These are phyloP conservation scores for Chydorus sphaericus DNA, from an alignment of 2,888 invertebrate species.

Conservation along the genomic window DNA sequence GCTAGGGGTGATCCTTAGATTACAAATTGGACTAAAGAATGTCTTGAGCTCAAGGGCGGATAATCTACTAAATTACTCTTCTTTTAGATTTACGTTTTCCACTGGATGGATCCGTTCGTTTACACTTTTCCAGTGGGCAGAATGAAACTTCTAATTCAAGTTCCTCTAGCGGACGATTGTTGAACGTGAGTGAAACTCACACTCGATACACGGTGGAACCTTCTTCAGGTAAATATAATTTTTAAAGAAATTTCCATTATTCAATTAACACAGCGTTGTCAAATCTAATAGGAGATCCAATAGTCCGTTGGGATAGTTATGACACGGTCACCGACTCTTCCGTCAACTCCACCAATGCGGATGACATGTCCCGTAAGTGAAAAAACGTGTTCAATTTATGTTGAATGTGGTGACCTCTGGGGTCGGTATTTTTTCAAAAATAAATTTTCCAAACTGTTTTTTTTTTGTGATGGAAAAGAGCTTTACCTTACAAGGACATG, in stretches of 20 bases:
- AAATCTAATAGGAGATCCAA: constrained; percentile 42
- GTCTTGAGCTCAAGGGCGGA: too few relatives aligned
- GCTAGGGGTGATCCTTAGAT: too few relatives aligned
- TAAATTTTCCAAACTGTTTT: too few relatives aligned
- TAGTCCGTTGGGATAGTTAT: constrained; percentile 63
- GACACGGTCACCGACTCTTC: constrained; percentile 37
- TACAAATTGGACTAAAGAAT: too few relatives aligned
- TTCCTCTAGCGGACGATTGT: constrained; percentile 39
- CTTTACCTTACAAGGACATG: neutral
- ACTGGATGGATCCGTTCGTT: constrained; percentile 66
- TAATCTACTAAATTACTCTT: too few relatives aligned
- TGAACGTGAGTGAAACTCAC: constrained; percentile 47
- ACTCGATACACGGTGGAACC: constrained; percentile 36
- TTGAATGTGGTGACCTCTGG: too few relatives aligned
- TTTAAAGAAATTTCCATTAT: neutral
- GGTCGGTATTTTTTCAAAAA: too few relatives aligned
- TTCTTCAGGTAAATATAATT: neutral
- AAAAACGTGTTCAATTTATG: too few relatives aligned
- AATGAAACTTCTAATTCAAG: too few relatives aligned
- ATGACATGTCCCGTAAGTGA: too few relatives aligned
- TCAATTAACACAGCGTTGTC: neutral
- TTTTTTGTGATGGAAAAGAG: neutral
- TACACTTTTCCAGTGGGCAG: constrained; percentile 57
- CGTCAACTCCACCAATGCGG: neutral
- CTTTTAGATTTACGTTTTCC: constrained; percentile 61